A percentile compares a stretch with the other conserved stretches of the same genome.
These are phyloP conservation scores for Hydriomena furcata DNA, from an alignment of 2,888 invertebrate genomes.

Conservation along the genomic window DNA sequence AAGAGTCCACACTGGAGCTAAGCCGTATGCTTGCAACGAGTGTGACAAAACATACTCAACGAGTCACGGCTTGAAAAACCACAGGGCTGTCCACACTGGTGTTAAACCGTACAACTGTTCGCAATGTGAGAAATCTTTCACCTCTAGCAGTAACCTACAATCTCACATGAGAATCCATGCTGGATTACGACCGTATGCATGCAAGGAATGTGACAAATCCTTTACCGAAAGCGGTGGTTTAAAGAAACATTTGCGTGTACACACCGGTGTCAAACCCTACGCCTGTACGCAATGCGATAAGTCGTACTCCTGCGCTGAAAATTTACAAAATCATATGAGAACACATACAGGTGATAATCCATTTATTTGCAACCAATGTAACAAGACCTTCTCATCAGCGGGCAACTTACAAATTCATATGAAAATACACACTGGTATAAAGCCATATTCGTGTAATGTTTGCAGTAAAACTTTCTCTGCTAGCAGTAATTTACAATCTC, in stretches of 20 bases:
- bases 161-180: slow-evolving; percentile 11
- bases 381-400: background rate
- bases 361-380: slow-evolving; percentile 3
- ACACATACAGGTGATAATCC: slow-evolving; percentile 2
- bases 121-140: background rate
- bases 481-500: slow-evolving; percentile 8
- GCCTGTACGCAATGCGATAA: slow-evolving; percentile 4
- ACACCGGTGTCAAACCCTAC: slow-evolving; percentile 7
- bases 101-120: slow-evolving; percentile 5
- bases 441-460: background rate
- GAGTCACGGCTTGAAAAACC: slow-evolving; percentile 9
- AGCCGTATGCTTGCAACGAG: background rate
- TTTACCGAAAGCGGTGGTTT: slow-evolving; percentile 8
- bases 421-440: slow-evolving; percentile 7
- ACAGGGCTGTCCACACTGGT: background rate
- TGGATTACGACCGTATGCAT: slow-evolving; percentile 2
- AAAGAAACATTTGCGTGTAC: slow-evolving; percentile 8
- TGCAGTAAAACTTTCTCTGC: slow-evolving; percentile 5
- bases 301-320: slow-evolving; percentile 4
- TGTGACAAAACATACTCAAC: slow-evolving; percentile 14
- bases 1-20: slow-evolving; percentile 3
- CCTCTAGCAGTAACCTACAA: slow-evolving; percentile 4
- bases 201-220: slow-evolving; percentile 9
- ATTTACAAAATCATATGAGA: slow-evolving; percentile 6
- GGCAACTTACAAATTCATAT: slow-evolving; percentile 6